Evolutionary conservation across 1,140 invertebrate genomes (phyloP).

Genomic region (Nomia melanderi): DNA sequence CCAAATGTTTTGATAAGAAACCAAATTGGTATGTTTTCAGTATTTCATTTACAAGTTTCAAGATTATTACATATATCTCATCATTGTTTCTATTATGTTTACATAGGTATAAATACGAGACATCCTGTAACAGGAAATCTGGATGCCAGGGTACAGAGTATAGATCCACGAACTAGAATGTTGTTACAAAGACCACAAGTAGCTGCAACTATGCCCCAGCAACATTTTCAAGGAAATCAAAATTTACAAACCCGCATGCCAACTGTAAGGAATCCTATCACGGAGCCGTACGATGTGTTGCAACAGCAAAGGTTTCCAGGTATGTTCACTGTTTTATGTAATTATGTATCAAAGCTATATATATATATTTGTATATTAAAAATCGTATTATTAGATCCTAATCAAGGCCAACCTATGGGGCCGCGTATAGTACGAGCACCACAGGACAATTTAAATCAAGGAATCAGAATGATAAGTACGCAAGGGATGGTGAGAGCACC

Average conservation of each 20-base stretch:
- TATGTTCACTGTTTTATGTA: slow-evolving; percentile 48
- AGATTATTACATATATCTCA: not conserved
- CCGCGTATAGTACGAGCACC: slow-evolving; percentile 72
- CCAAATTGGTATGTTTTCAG: slow-evolving; percentile 69
- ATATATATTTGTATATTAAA: not conserved
- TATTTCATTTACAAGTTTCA: slow-evolving; percentile 7
- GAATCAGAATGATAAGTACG: slow-evolving; percentile 72
- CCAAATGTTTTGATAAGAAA: slow-evolving; percentile 76
- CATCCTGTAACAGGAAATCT: slow-evolving; percentile 71
- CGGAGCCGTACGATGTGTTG: slow-evolving; percentile 77
- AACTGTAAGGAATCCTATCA: slow-evolving; percentile 65
- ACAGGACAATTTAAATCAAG: slow-evolving; percentile 73
- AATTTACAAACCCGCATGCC: slow-evolving; percentile 73
- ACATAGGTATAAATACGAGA: slow-evolving; percentile 69
- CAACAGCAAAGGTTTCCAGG: slow-evolving; percentile 77
- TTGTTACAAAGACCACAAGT: slow-evolving; percentile 77
- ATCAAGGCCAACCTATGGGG: slow-evolving; percentile 69
- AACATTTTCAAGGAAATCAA: slow-evolving; percentile 74
- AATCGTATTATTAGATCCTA: slow-evolving; percentile 65
- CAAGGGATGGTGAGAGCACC: slow-evolving; percentile 70
- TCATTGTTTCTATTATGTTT: slow-evolving; percentile 1
- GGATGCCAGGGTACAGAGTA: slow-evolving; percentile 76
- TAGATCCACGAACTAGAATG: slow-evolving; percentile 80
- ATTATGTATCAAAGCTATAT: not conserved
- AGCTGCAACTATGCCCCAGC: slow-evolving; percentile 65